These are phyloP conservation scores for Philopedon plagiatum DNA, from an alignment of 2,888 invertebrate genomes.

Conservation along the genomic window DNA sequence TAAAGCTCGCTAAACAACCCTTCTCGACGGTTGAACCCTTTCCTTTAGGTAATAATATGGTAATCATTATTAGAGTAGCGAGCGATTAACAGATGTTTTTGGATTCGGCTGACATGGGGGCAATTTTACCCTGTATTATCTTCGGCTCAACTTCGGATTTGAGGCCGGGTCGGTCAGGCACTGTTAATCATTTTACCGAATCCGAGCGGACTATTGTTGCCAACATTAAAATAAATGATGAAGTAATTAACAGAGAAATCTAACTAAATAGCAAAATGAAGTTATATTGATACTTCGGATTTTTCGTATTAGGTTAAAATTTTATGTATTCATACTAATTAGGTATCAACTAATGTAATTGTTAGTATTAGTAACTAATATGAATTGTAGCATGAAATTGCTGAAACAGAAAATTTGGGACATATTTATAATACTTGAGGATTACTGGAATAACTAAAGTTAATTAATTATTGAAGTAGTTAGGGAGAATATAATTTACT, in stretches of 20 bases:
- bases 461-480: neutral
- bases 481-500: too few relatives aligned
- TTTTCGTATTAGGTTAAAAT: neutral
- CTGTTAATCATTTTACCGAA: conserved; percentile 52
- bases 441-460: neutral
- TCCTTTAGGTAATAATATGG: conserved; percentile 42
- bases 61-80: conserved; percentile 40
- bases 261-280: conserved; percentile 9
- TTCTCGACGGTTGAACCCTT: conserved; percentile 28
- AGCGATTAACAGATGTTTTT: conserved; percentile 45
- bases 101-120: conserved; percentile 46
- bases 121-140: conserved; percentile 47
- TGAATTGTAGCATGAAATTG: too few relatives aligned
- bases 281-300: neutral
- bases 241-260: conserved; percentile 28
- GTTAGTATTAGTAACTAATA: too few relatives aligned
- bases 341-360: neutral
- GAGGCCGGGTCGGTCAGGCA: conserved; percentile 43
- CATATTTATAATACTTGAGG: too few relatives aligned
- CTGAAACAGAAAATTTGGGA: too few relatives aligned
- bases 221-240: conserved; percentile 40
- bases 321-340: neutral
- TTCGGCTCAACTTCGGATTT: conserved; percentile 48
- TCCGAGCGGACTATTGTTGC: conserved; percentile 45
- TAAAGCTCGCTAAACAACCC: conserved; percentile 41